phyloP scores from a whole-genome alignment of 2,888 invertebrate genomes.

The Cerastis leucographa region DNA sequence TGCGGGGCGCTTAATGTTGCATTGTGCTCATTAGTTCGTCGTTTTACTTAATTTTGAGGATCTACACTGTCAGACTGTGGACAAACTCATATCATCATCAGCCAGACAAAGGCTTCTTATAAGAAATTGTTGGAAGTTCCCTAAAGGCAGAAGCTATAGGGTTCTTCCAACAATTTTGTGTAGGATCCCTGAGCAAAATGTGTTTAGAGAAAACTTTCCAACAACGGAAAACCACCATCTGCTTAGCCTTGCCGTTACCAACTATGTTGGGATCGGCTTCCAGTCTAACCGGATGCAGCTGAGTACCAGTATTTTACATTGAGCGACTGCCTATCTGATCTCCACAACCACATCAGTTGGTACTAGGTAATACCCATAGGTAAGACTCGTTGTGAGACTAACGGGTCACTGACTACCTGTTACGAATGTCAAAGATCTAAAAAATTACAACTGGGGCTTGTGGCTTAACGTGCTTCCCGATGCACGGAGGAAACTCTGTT shows the following conservation, averaged over 20 bases:
- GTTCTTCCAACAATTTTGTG: background rate
- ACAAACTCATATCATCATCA: background rate
- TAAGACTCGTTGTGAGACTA: background rate
- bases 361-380: background rate
- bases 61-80: background rate
- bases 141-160: no score
- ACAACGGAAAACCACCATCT: background rate
- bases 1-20: conserved; percentile 75
- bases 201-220: background rate
- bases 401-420: background rate
- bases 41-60: conserved; percentile 21
- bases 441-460: background rate
- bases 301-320: background rate
- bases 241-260: background rate
- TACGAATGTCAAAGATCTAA: background rate
- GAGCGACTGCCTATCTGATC: background rate
- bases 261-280: background rate
- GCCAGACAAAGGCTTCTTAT: background rate
- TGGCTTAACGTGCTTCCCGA: background rate
- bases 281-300: background rate
- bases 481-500: background rate
- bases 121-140: background rate
- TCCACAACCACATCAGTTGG: background rate
- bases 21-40: conserved; percentile 41
- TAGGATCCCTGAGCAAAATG: background rate